Evolutionary conservation across 2,113 vertebrate genomes (phyloP), one percentile per base, ranked within the genome.

Genomic region (Hippocampus barbouri): DNA sequence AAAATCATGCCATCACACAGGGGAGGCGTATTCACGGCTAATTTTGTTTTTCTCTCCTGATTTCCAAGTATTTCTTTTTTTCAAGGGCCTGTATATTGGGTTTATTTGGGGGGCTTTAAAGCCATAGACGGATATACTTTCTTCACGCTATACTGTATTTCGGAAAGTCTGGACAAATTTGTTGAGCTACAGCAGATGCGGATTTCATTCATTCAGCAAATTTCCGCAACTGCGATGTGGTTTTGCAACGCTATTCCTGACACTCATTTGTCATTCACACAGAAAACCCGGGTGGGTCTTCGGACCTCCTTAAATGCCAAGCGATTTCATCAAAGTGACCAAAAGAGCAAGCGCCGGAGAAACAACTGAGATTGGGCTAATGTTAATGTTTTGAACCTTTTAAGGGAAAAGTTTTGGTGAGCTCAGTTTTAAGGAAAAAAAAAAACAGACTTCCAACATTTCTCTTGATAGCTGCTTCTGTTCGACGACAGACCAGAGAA

Each of bases 281-380:
- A 83, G 85, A 88, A 90, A 85, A 78, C 70, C 70, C 76, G 40
- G 70, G 76, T 41, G 76, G 74, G 30, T 68, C 70, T 21, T 56
- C 76, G 77, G 79, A 73, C 78, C 74, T 76, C 68, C 65, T 71
- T 72, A 73, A 81, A 88, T 84, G 79, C 49, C 60, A 66, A 71
- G 67, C 73, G 77, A 67, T 82, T 86, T 84, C 83, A 85, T 83
- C 69, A 77, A 60, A 78, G 82, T 85, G 79, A 76, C 77, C 60
- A 61, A 75, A 80, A 77, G 64, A 60, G 59, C 75, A 68, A 1
- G 5, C 25, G n/a, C 63, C 47, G 64, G 40, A 60, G 41, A 38
- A 75, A 78, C 70, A 66, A 40, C 71, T 30, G 49, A 64, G 60
- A 57, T 72, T 69, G 81, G 16, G 7, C 65, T 30, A 73, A 69